phyloP scores from a whole-genome alignment of 1,140 invertebrate species.

The Danaus melanippus region DNA sequence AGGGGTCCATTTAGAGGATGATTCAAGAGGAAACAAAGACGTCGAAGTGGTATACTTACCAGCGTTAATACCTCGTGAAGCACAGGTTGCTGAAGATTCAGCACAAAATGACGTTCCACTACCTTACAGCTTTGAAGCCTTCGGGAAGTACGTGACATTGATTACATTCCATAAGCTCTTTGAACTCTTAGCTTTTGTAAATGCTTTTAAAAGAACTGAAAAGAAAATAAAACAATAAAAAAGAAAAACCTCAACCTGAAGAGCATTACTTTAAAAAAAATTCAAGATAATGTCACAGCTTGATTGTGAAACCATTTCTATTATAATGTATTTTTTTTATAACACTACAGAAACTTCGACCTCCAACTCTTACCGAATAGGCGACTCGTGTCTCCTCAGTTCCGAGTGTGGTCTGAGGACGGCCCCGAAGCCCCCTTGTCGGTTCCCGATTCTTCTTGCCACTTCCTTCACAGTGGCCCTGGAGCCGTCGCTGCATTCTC shows the following conservation, averaged over 20 bases:
- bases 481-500: conserved; percentile 63
- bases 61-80: conserved; percentile 53
- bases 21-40: conserved; percentile 29
- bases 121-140: conserved; percentile 65
- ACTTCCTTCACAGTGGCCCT: conserved; percentile 55
- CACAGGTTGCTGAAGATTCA: conserved; percentile 38
- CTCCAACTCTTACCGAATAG: conserved; percentile 61
- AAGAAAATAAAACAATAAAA: no score
- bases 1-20: conserved; percentile 13
- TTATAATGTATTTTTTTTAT: not conserved
- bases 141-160: conserved; percentile 50
- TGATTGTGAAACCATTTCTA: not conserved
- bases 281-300: not conserved
- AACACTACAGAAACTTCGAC: conserved; percentile 58
- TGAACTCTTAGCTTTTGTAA: no score
- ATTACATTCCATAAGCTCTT: no score
- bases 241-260: no score
- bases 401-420: conserved; percentile 55
- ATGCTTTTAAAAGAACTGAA: no score
- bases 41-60: conserved; percentile 65
- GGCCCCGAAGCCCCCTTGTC: conserved; percentile 47
- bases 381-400: conserved; percentile 57
- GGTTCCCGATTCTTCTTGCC: conserved; percentile 49
- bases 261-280: not conserved
- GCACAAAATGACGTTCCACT: conserved; percentile 46